phyloP scores from a whole-genome alignment of 1,140 invertebrate species.

The Drosophila tropicalis region DNA sequence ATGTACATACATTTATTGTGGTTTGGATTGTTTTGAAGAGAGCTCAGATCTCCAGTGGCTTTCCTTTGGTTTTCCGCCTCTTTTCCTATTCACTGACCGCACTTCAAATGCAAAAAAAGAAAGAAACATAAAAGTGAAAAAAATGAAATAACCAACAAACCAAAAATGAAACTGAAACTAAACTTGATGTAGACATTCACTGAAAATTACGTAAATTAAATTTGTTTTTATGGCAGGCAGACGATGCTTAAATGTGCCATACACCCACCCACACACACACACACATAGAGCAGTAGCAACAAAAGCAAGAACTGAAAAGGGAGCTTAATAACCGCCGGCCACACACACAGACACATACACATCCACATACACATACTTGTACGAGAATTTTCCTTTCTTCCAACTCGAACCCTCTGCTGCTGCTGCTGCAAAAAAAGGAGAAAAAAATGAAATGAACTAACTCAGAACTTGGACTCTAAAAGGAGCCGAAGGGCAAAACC shows the following conservation, averaged over 20 bases:
- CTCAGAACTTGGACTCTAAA: slow-evolving; percentile 16
- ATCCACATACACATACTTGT: slow-evolving; percentile 18
- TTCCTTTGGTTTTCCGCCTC: slow-evolving; percentile 4
- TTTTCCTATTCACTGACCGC: slow-evolving; percentile 38
- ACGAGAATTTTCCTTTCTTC: slow-evolving; percentile 9
- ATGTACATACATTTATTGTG: too few species aligned
- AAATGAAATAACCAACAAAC: slow-evolving; percentile 1
- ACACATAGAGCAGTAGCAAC: slow-evolving; percentile 24
- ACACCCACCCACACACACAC: slow-evolving; percentile 24
- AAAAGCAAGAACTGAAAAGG: slow-evolving; percentile 28
- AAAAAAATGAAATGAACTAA: slow-evolving; percentile 55
- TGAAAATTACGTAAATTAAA: slow-evolving; percentile 81
- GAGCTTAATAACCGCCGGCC: slow-evolving; percentile 59
- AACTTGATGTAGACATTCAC: slow-evolving; percentile 81
- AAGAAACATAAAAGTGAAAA: background rate
- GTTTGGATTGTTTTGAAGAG: background rate
- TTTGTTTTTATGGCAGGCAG: slow-evolving; percentile 75
- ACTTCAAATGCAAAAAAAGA: slow-evolving; percentile 52
- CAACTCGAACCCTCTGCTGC: slow-evolving; percentile 7
- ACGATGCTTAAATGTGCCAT: slow-evolving; percentile 57
- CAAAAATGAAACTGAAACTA: slow-evolving; percentile 59
- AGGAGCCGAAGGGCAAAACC: slow-evolving; percentile 28
- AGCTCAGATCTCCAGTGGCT: background rate
- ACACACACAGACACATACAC: slow-evolving; percentile 30
- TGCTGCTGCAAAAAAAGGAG: too few species aligned